A percentile compares a stretch with the other conserved stretches of the same genome.
Evolutionary conservation across 1,140 invertebrate species (phyloP).

Genomic region (Rhagoletis zephyria): DNA sequence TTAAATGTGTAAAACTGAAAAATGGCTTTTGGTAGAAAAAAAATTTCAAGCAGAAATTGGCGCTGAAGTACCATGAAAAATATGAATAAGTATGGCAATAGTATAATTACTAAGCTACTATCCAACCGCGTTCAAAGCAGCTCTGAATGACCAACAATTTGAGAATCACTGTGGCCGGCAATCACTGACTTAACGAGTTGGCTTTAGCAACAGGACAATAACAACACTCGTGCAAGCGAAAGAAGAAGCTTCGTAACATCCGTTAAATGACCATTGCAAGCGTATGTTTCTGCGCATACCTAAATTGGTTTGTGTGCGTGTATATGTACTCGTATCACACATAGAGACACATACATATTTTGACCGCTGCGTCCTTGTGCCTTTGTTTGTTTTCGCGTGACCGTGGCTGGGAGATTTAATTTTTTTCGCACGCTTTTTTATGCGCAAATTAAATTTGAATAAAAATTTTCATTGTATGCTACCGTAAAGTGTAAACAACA

Average conservation of each 20-base stretch:
- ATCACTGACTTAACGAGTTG: constrained; percentile 22
- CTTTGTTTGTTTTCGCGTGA: neutral
- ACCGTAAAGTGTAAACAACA: neutral
- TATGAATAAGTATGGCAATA: too few relatives aligned
- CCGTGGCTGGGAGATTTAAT: neutral
- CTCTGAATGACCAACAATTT: constrained; percentile 32
- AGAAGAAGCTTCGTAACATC: neutral
- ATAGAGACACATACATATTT: neutral
- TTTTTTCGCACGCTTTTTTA: neutral
- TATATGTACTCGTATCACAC: neutral
- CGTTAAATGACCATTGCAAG: constrained; percentile 15
- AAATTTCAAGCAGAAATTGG: too few relatives aligned
- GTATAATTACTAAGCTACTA: too few relatives aligned
- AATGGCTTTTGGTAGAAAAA: too few relatives aligned
- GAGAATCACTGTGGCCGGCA: constrained; percentile 5
- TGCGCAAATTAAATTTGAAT: constrained; percentile 48
- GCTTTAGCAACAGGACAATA: constrained; percentile 29
- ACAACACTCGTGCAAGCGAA: neutral
- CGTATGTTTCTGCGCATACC: neutral
- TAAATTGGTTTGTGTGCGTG: neutral
- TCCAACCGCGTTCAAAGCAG: neutral
- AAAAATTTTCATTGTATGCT: constrained; percentile 38
- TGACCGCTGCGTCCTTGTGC: neutral
- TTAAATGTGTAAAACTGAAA: too few relatives aligned
- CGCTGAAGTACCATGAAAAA: too few relatives aligned